These are phyloP conservation scores for Telenomus remus DNA, from an alignment of 1,140 invertebrate species.

Conservation along the genomic window DNA sequence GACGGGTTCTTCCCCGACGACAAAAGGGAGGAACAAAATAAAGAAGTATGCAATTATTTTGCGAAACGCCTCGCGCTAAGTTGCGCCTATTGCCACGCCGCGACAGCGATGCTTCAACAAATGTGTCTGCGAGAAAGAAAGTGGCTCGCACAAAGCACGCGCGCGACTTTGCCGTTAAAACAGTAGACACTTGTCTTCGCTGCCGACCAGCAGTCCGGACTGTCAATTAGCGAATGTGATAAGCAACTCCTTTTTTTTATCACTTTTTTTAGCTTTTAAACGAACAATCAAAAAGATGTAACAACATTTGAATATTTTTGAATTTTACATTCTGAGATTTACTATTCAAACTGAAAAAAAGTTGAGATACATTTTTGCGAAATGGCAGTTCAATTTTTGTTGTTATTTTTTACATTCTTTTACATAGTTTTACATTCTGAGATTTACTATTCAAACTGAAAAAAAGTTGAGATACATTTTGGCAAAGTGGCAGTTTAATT, in stretches of 20 bases:
- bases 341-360: no score
- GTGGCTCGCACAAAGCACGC: constrained; percentile 35
- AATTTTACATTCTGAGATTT: no score
- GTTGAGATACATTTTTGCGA: no score
- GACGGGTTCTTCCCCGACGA: constrained; percentile 47
- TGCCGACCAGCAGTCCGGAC: background rate
- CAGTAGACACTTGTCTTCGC: background rate
- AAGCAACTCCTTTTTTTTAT: background rate
- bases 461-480: no score
- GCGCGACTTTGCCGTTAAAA: constrained; percentile 13
- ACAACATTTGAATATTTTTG: no score
- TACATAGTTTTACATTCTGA: no score
- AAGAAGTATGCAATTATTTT: constrained; percentile 58
- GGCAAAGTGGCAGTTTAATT: no score
- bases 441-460: no score
- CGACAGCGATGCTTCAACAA: constrained; percentile 47
- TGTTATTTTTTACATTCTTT: no score
- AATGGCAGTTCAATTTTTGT: no score
- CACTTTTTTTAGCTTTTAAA: background rate
- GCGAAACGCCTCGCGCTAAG: constrained; percentile 43
- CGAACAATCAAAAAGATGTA: background rate
- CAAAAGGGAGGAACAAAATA: constrained; percentile 52
- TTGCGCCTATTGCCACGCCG: constrained; percentile 30
- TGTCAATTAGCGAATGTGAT: constrained; percentile 1
- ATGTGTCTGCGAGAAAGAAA: constrained; percentile 48